phyloP scores from a whole-genome alignment of 2,888 invertebrate genomes.

The Polietes domitor region DNA sequence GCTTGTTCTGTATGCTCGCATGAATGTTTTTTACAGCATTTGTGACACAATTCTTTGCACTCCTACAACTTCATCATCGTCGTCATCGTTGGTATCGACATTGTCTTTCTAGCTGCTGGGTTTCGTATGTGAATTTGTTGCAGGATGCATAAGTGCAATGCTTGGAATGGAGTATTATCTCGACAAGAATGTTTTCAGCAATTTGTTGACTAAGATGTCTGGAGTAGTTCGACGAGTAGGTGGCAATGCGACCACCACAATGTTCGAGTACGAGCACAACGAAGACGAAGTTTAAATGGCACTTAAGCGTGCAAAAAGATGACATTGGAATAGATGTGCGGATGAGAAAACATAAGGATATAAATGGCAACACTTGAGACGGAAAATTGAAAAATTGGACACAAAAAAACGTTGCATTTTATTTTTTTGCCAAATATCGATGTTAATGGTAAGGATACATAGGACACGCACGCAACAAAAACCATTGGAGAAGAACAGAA shows the following conservation, averaged over 20 bases:
- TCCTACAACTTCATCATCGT: conserved; percentile 10
- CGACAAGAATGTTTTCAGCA: background rate
- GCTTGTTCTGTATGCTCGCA: background rate
- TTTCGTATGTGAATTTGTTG: background rate
- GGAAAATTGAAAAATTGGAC: conserved; percentile 8
- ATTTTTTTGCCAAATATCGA: background rate
- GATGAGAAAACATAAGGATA: conserved; percentile 24
- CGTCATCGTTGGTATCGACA: background rate
- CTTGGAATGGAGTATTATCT: conserved; percentile 10
- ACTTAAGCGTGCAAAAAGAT: background rate
- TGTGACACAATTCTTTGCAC: conserved; percentile 10
- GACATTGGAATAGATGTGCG: background rate
- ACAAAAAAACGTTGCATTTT: background rate
- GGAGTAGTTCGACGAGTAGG: background rate
- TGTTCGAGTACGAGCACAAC: background rate
- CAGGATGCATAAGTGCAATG: background rate
- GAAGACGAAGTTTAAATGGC: conserved; percentile 3
- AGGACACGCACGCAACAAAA: background rate
- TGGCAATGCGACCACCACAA: background rate
- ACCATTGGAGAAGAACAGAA: too few relatives aligned
- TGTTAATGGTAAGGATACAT: background rate
- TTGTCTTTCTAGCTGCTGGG: background rate
- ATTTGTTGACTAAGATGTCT: conserved; percentile 24
- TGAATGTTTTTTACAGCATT: conserved; percentile 9
- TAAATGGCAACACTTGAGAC: conserved; percentile 36